A percentile compares a stretch with the other conserved stretches of the same genome.
Evolutionary conservation across 2,888 invertebrate species (phyloP).

Genomic region (Xestobium rufovillosum): DNA sequence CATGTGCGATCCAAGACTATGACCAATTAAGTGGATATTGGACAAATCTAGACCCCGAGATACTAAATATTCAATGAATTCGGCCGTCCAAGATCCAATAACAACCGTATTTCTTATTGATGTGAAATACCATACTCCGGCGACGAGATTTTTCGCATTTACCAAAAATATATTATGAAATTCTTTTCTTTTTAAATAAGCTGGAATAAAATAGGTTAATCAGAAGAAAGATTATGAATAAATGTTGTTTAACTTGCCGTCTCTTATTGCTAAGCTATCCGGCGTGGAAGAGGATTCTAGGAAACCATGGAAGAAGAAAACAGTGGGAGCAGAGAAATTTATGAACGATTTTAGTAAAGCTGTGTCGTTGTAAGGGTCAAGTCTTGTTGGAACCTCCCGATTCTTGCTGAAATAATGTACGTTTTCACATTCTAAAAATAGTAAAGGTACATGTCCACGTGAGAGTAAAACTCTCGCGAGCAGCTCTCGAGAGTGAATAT

Average conservation of each 20-base stretch:
- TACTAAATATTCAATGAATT: slow-evolving; percentile 49
- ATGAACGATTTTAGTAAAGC: slow-evolving; percentile 46
- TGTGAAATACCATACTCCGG: slow-evolving; percentile 51
- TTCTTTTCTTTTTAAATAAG: slow-evolving; percentile 45
- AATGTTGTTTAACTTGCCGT: slow-evolving; percentile 36
- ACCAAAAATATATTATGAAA: slow-evolving; percentile 49
- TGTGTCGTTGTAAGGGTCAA: slow-evolving; percentile 44
- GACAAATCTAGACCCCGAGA: slow-evolving; percentile 40
- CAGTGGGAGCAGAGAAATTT: slow-evolving; percentile 46
- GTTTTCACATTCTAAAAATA: too few species aligned
- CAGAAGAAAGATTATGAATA: slow-evolving; percentile 4
- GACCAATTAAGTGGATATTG: slow-evolving; percentile 31
- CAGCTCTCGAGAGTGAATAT: too few species aligned
- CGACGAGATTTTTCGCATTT: slow-evolving; percentile 46
- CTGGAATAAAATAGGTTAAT: slow-evolving; percentile 32
- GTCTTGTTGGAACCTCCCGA: slow-evolving; percentile 41
- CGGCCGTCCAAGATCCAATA: slow-evolving; percentile 47
- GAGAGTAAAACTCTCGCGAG: too few species aligned
- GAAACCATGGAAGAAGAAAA: slow-evolving; percentile 53
- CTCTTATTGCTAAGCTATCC: slow-evolving; percentile 43
- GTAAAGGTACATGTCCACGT: too few species aligned
- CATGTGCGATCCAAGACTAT: slow-evolving; percentile 43
- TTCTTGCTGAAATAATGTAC: too few species aligned
- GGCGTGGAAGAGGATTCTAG: slow-evolving; percentile 48
- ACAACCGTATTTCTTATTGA: slow-evolving; percentile 46